Evolutionary conservation across 2,113 vertebrate species (phyloP), one percentile per base, ranked within the genome.

Genomic region (Gopherus evgoodei): DNA sequence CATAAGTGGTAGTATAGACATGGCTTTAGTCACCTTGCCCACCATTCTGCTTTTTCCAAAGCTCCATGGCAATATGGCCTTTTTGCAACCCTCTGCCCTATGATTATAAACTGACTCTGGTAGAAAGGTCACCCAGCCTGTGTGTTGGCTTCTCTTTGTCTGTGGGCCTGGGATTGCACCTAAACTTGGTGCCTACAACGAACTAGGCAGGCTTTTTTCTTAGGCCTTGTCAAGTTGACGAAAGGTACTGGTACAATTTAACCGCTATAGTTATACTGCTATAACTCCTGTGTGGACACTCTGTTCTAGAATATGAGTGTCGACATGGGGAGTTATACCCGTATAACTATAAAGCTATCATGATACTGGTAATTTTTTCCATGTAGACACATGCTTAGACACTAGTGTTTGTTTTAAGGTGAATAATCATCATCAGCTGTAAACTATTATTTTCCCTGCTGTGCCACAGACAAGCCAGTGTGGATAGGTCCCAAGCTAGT

Each of bases 41-140:
- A 93, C 91, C 52, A 82, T 91, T 80, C 82, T 93, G 47, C 79
- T 88, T 27, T 52, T 94, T 94, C 53, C 81, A 93, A 72, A 62
- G 50, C 83, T 92, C 3, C 87, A 82, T 86, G 92, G 92, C 96
- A 95, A 95, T 93, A 93, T 96, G 56, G 25, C 92, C 94, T 95
- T 95, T 94, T 92, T 89, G n/a, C 57, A 81, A 59, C 35, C 19
- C 54, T 93, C 89, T 95, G 87, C 79, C 52, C 72, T 95, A 90
- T 94, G 6, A 12, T 78, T 89, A 31, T 38, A 56, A 65, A 42
- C 75, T 49, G 83, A 13, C 81, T 78, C 35, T 11, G 5, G 62
- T 1, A 56, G 53, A 87, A 69, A 90, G 94, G n/a, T 76, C 6
- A 38, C 50, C n/a, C 11, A 1, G 5, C 44, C 91, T 92, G 75